A percentile compares a stretch with the other conserved stretches of the same genome.
phyloP scores from a whole-genome alignment of 92 coral and sea anemone species.

The Parazoanthus atlanticus region DNA sequence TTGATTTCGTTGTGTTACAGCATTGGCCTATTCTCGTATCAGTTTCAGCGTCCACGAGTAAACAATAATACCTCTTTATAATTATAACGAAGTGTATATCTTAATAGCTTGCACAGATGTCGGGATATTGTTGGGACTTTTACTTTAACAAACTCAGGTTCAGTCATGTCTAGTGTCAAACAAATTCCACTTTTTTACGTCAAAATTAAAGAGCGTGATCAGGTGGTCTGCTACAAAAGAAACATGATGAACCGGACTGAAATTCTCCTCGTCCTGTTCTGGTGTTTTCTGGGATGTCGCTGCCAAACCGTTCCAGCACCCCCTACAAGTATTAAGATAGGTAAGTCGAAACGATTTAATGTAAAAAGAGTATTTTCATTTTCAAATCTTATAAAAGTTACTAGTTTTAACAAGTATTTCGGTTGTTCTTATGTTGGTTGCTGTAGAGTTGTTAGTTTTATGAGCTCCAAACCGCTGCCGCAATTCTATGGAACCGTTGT shows the following conservation, averaged over 20 bases:
- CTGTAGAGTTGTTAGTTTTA: not conserved
- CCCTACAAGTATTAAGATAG: not conserved
- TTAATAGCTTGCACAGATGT: too few species aligned
- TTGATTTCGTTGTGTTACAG: too few species aligned
- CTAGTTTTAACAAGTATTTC: not conserved
- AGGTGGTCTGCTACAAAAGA: not conserved
- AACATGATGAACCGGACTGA: not conserved
- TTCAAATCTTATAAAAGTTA: too few species aligned
- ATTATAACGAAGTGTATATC: not conserved
- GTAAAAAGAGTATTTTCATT: too few species aligned
- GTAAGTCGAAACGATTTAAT: not conserved
- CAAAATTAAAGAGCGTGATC: not conserved
- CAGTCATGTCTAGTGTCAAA: not conserved
- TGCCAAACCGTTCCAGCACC: not conserved
- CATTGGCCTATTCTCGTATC: too few species aligned
- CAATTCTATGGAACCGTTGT: too few species aligned
- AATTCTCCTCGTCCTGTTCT: not conserved
- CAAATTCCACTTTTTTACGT: not conserved
- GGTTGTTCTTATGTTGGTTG: not conserved
- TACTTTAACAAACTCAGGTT: not conserved
- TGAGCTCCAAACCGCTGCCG: too few species aligned
- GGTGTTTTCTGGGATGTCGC: not conserved
- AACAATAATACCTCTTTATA: too few species aligned
- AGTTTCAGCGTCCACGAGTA: too few species aligned
- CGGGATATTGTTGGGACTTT: too few species aligned